Evolutionary conservation across 1,140 invertebrate species (phyloP), one percentile per base, ranked within the genome.

Genomic region (Leptoteleia sp.): DNA sequence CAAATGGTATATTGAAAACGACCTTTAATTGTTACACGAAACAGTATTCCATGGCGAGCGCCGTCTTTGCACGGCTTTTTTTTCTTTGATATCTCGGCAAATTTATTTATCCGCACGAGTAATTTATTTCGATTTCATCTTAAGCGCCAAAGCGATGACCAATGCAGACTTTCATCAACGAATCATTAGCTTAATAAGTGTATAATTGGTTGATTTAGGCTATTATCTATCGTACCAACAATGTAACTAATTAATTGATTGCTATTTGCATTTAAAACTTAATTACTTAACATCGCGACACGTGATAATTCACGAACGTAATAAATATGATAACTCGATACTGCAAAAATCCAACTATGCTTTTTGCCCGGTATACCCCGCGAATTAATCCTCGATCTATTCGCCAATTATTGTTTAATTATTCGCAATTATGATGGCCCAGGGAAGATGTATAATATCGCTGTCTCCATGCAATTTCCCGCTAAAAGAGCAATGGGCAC

Each of bases 231-330:
- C 68, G 57, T 68, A 79, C 64, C 65, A 62, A 78, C 77, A 84
- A 85, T 83, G 85, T 88, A 82, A 85, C 22, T 82, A 70, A 78
- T 76, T 86, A 88, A 88, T 87, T 88, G 85, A 81, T 85, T 82
- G 84, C 83, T 85, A 86, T 84, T 85, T 83, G 84, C 83, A 83
- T 81, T 86, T 79, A 85, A 85, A 87, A 85, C 76, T 81, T 57
- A 61, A 77, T 76, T 75, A 55, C 37, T 42, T 29, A 64, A 61
- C 33, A 61, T 67, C 29, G 55, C 64, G 50, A 61, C 67, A 73
- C 37, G 25, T 61, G 47, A 40, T 50, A 64, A 43, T 65, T 25
- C 13, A 33, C 35, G 16, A 16, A 35, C 64, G 13, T 42, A 61
- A 72, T 59, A 25, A 59, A 59, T 70, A 70, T 54, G 59, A 71